phyloP scores from a whole-genome alignment of 2,888 invertebrate species.

The Barypeithes pellucidus region DNA sequence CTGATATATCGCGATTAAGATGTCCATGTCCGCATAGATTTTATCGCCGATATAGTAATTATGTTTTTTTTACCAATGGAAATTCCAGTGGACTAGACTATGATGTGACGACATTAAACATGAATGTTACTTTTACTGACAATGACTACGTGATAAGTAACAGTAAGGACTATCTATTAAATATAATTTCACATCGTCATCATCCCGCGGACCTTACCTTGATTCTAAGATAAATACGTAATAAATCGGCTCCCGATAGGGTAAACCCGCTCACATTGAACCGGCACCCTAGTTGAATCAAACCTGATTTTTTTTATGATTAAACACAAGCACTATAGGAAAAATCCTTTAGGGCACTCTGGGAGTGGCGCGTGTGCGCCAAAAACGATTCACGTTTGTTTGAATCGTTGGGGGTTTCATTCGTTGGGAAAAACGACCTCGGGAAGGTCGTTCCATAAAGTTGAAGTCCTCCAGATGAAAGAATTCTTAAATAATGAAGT shows the following conservation, averaged over 20 bases:
- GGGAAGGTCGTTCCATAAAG: no score
- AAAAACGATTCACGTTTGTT: no score
- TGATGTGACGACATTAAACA: constrained; percentile 48
- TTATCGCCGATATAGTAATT: constrained; percentile 32
- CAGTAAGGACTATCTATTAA: constrained; percentile 35
- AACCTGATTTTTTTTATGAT: no score
- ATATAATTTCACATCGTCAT: constrained; percentile 21
- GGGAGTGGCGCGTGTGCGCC: no score
- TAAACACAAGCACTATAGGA: no score
- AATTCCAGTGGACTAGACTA: constrained; percentile 44
- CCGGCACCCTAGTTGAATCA: no score
- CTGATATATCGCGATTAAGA: constrained; percentile 11
- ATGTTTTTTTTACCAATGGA: constrained; percentile 32
- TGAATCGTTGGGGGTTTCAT: no score
- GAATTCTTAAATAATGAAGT: no score
- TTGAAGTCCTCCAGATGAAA: no score
- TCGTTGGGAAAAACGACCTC: no score
- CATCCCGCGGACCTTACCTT: constrained; percentile 16
- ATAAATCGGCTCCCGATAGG: neutral
- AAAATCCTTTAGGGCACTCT: no score
- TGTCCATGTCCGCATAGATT: constrained; percentile 46
- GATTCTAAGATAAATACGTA: neutral
- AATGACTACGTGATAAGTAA: constrained; percentile 31
- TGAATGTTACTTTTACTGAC: constrained; percentile 48
- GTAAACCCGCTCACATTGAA: neutral